These are phyloP conservation scores for Coleophora flavipennella DNA, from an alignment of 2,888 invertebrate species.

Conservation along the genomic window DNA sequence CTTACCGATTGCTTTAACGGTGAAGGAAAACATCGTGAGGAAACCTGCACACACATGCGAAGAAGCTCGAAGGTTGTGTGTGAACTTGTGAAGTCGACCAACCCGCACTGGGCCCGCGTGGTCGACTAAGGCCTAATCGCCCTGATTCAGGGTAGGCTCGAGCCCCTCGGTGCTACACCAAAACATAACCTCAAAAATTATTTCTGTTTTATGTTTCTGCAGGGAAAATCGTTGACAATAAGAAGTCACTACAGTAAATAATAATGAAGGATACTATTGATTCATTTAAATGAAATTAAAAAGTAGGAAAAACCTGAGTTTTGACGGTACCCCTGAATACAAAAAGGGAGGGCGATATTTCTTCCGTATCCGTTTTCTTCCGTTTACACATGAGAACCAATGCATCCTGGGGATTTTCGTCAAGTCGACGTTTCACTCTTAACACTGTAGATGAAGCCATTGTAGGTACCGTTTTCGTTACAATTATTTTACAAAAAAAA, in stretches of 20 bases:
- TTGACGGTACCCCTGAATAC: conserved; percentile 82
- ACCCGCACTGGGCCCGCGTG: no score
- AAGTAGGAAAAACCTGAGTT: conserved; percentile 63
- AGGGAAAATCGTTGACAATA: no score
- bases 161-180: no score
- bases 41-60: no score
- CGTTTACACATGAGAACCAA: conserved; percentile 81
- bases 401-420: conserved; percentile 80
- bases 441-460: conserved; percentile 74
- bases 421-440: conserved; percentile 80
- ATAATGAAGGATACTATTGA: background rate
- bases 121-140: no score
- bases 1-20: no score
- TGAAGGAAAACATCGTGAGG: no score
- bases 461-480: background rate
- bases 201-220: no score
- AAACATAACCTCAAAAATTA: no score
- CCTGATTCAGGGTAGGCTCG: no score
- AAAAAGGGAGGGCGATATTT: conserved; percentile 74
- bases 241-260: background rate
- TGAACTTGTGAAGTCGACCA: no score
- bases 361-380: conserved; percentile 69
- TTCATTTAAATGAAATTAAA: background rate
- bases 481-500: background rate
- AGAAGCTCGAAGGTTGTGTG: no score